These are phyloP conservation scores for Calliphora vomitoria DNA, from an alignment of 2,888 invertebrate species.

Conservation along the genomic window DNA sequence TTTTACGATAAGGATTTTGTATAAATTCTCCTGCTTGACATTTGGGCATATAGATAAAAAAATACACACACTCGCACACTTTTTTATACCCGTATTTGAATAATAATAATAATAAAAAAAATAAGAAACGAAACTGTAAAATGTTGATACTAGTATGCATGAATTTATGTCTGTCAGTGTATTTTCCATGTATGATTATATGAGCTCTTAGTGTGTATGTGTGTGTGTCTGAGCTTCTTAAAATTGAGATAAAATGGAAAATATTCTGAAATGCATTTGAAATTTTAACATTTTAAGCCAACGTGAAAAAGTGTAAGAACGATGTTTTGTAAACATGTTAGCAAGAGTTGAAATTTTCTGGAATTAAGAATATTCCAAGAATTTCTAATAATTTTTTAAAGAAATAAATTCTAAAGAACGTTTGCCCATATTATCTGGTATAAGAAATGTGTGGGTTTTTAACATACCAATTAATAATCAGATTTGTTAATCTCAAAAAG, in stretches of 20 bases:
- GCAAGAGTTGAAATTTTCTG: neutral
- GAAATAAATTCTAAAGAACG: no score
- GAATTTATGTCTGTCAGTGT: conserved; percentile 59
- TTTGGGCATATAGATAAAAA: conserved; percentile 53
- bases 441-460: no score
- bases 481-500: no score
- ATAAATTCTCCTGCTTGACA: conserved; percentile 68
- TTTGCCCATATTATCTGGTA: no score
- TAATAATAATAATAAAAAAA: neutral
- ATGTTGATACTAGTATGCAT: conserved; percentile 38
- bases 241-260: conserved; percentile 48
- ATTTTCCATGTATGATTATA: conserved; percentile 43
- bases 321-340: neutral
- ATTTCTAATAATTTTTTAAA: no score
- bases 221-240: conserved; percentile 9
- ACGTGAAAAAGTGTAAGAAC: neutral
- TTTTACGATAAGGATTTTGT: conserved; percentile 66
- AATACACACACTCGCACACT: neutral
- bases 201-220: conserved; percentile 11
- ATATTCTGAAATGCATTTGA: conserved; percentile 32
- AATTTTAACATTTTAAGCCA: conserved; percentile 29
- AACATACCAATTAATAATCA: no score
- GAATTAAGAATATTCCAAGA: no score
- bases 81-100: neutral
- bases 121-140: neutral